Evolutionary conservation across 2,113 vertebrate genomes (phyloP), one percentile per base, ranked within the genome.

Genomic region (Hoplias malabaricus): DNA sequence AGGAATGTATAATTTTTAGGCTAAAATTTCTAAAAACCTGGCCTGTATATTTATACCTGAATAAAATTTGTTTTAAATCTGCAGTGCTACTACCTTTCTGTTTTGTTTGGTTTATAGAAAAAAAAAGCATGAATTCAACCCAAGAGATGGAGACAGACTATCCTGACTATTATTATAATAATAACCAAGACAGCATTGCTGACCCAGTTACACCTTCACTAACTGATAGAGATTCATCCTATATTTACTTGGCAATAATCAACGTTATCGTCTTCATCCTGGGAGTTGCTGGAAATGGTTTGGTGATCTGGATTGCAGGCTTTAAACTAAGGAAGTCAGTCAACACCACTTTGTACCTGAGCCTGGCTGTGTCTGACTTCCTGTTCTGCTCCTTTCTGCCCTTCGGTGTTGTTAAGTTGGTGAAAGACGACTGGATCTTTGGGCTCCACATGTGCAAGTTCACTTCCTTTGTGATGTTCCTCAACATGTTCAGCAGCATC

Each of bases 401-500:
- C 0, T 80, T 97, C 19, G 92, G 84, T 82, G 93, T 96, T 0
- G 12, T 81, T 4, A 84, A 92, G 34, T 88, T 73, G 0, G 91
- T 85, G 40, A 92, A 93, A 89, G 68, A 87, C 3, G 73, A 93
- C 42, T 99, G 97, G 97, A 56, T 92, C 11, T 97, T 99, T 0
- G 96, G 96, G 3, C 82, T 10, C 0, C 90, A 88, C 82, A 89
- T 96, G 94, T 99, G 97, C 89, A 98, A 98, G 81, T 72, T 98
- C 6, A 89, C 82, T 68, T 89, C 90, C 31, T 94, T 92, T 12
- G 81, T 95, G 2, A 89, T 97, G 87, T 92, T 91, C 77, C 88
- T 96, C 80, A 98, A 98, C 89, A 96, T 98, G 95, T 98, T 95
- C 90, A 95, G 95, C 85, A 99, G 97, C 1, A 94, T 99, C 79